Evolutionary conservation across 2,113 vertebrate species (phyloP).

Genomic region (Furnarius figulus): DNA sequence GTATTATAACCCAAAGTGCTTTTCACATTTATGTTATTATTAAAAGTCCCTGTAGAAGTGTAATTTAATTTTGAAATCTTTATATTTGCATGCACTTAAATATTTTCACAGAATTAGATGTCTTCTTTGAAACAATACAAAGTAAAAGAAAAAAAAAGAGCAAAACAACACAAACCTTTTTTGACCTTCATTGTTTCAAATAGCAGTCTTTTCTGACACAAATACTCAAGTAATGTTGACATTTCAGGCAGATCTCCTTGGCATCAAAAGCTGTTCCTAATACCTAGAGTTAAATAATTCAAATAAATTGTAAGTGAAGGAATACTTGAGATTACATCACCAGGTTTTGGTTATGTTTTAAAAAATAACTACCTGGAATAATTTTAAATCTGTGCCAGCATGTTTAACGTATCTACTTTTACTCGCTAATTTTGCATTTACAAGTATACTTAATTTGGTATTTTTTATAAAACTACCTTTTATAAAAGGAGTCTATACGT

Average conservation of each 20-base stretch:
- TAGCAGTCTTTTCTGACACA: neutral
- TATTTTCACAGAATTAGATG: neutral
- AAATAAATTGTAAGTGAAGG: neutral
- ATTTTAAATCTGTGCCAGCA: neutral
- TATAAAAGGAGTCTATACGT: neutral
- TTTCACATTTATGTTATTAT: neutral
- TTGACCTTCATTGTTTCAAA: neutral
- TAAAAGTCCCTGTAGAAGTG: neutral
- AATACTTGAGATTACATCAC: neutral
- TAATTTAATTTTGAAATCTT: neutral
- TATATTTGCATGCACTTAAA: neutral
- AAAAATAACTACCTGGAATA: neutral
- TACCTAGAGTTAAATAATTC: neutral
- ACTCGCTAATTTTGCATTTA: neutral
- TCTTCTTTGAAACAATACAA: neutral
- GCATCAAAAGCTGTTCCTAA: neutral
- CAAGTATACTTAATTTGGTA: neutral
- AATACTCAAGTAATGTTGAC: neutral
- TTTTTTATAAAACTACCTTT: neutral
- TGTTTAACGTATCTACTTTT: neutral
- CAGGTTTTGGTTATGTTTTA: neutral
- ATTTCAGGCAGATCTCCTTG: neutral
- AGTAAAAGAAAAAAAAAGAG: neutral
- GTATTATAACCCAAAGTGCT: neutral
- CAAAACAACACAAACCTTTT: fast-evolving